phyloP scores from a whole-genome alignment of 2,113 vertebrate species.

The Otocyon megalotis region DNA sequence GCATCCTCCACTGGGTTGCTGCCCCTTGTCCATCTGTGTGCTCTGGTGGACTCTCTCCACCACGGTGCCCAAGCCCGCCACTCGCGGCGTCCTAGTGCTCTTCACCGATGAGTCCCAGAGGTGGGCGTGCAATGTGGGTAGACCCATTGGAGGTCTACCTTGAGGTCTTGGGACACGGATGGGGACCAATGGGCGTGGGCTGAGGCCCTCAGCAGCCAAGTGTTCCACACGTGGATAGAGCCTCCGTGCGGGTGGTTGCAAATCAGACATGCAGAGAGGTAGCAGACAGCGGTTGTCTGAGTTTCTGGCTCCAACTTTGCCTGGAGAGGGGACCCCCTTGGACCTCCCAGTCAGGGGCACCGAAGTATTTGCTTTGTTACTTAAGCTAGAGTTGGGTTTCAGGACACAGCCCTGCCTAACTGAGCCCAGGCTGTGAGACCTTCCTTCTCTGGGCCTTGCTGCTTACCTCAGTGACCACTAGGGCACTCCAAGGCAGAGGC shows the following conservation, averaged over 20 bases:
- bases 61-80: not conserved
- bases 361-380: not conserved
- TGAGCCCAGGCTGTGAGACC: not conserved
- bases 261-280: fast-evolving
- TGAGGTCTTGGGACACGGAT: not conserved
- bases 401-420: not conserved
- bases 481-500: not conserved
- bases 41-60: not conserved
- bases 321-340: not conserved
- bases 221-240: not conserved
- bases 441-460: not conserved
- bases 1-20: not conserved
- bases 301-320: not conserved
- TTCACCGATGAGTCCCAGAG: not conserved
- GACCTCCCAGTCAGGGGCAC: not conserved
- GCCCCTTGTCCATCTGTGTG: not conserved
- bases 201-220: not conserved
- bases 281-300: not conserved
- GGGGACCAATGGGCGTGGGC: too few species aligned
- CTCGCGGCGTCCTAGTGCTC: not conserved
- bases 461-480: not conserved
- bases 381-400: not conserved
- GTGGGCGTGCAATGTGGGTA: not conserved
- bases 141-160: not conserved
- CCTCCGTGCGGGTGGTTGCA: not conserved